A percentile compares a stretch with the other conserved stretches of the same genome.
phyloP scores from a whole-genome alignment of 2,797 vertebrate genomes.

The Mallotus villosus region DNA sequence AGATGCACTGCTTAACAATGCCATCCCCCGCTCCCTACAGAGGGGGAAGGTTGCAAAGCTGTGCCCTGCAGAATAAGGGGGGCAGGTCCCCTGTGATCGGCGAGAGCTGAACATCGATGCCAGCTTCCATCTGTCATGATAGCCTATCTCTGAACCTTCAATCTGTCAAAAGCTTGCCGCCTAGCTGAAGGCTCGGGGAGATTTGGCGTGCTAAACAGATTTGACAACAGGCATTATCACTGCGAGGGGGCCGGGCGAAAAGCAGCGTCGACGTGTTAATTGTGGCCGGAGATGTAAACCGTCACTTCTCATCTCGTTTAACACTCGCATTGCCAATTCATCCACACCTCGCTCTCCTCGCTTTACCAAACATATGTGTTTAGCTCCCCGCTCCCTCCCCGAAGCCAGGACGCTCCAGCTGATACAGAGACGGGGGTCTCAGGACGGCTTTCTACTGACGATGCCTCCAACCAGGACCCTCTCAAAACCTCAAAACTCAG shows the following conservation, averaged over 20 bases:
- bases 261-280: conserved; percentile 99
- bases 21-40: conserved; percentile 98
- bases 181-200: conserved; percentile 99
- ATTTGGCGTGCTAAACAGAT: conserved; percentile 99
- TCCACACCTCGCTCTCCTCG: conserved; percentile 80
- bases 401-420: background rate
- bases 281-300: conserved; percentile 99
- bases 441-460: background rate
- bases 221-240: conserved; percentile 99
- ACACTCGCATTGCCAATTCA: conserved; percentile 86
- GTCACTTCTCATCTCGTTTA: conserved; percentile 99
- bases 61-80: conserved; percentile 99
- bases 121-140: conserved; percentile 99
- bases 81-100: conserved; percentile 99
- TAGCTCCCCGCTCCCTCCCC: conserved; percentile 57
- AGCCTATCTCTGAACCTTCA: conserved; percentile 99
- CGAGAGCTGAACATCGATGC: conserved; percentile 99
- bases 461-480: too few relatives aligned
- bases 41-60: conserved; percentile 94
- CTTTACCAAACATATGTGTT: conserved; percentile 81
- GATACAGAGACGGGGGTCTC: background rate
- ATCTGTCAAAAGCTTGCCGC: conserved; percentile 99
- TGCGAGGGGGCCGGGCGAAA: conserved; percentile 88
- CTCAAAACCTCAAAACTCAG: background rate
- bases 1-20: conserved; percentile 99